Evolutionary conservation across 2,797 vertebrate species (phyloP).

Genomic region (Manis pentadactyla): DNA sequence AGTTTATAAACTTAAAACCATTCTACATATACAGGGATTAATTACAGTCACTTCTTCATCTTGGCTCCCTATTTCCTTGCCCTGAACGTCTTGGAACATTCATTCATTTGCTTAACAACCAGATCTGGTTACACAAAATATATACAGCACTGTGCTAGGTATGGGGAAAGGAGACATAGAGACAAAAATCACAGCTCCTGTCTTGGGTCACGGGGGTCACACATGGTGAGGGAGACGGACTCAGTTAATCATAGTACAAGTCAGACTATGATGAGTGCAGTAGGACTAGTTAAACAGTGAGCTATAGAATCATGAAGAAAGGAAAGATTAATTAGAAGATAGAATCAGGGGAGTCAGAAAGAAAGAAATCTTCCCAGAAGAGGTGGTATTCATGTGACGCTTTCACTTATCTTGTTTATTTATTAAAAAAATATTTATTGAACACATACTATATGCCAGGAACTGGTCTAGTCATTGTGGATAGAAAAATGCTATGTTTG

Average conservation of each 20-base stretch:
- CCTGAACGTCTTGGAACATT: neutral
- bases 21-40: neutral
- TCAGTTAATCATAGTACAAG: neutral
- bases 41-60: neutral
- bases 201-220: neutral
- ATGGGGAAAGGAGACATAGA: neutral
- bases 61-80: slow-evolving; percentile 3
- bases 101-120: neutral
- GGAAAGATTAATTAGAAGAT: neutral
- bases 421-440: neutral
- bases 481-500: neutral
- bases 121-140: neutral
- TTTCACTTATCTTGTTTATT: neutral
- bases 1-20: neutral
- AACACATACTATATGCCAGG: neutral
- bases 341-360: neutral
- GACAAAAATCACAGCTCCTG: neutral
- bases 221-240: neutral
- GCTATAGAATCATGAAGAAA: neutral
- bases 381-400: neutral
- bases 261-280: neutral
- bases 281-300: neutral
- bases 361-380: neutral
- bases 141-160: neutral
- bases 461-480: neutral